These are phyloP conservation scores for Bubalus kerabau DNA, from an alignment of 2,113 vertebrate species.

Conservation along the genomic window DNA sequence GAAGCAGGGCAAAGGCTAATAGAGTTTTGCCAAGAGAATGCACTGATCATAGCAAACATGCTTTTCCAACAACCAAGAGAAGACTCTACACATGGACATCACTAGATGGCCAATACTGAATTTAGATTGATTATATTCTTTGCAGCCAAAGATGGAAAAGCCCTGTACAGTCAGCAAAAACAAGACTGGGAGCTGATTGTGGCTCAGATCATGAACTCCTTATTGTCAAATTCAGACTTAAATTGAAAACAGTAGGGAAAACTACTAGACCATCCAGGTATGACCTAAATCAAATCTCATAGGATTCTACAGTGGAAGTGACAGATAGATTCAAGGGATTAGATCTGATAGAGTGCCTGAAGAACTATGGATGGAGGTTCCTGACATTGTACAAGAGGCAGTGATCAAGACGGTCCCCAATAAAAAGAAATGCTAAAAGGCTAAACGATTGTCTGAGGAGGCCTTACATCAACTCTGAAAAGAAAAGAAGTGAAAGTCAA, in stretches of 20 bases:
- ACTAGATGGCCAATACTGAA: not conserved
- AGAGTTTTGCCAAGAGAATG: not conserved
- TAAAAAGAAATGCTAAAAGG: not conserved
- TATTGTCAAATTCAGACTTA: not conserved
- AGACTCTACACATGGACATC: not conserved
- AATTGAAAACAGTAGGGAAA: not conserved
- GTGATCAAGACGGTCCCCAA: not conserved
- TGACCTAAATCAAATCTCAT: not conserved
- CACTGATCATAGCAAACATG: not conserved
- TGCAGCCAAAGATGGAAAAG: not conserved
- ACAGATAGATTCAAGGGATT: not conserved
- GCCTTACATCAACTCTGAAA: not conserved
- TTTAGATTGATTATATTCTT: not conserved
- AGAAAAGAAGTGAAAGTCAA: not conserved
- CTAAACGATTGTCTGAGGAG: not conserved
- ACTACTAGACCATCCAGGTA: not conserved
- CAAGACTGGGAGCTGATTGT: not conserved
- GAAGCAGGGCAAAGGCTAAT: not conserved
- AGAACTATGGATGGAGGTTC: not conserved
- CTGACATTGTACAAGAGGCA: not conserved
- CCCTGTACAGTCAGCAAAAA: not conserved
- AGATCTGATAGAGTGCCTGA: not conserved
- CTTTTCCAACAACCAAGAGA: not conserved
- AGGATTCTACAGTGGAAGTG: not conserved
- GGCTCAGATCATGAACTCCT: not conserved